Evolutionary conservation across 2,888 invertebrate genomes (phyloP), one percentile per base, ranked within the genome.

Genomic region (Saturnia pavonia): DNA sequence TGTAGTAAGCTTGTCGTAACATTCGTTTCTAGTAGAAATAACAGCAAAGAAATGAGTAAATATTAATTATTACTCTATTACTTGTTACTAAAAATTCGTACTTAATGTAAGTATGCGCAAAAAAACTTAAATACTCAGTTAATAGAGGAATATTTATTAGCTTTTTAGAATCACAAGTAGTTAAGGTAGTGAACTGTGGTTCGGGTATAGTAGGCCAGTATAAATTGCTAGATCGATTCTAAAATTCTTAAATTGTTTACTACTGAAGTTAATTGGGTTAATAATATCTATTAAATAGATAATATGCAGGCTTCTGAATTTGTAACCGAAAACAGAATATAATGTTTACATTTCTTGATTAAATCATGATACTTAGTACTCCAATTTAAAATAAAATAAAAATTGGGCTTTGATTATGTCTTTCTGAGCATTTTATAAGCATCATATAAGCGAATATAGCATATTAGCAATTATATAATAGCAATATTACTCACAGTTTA

Each of bases 201-300:
- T n/a, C n/a, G n/a, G n/a, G n/a, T n/a, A n/a, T n/a, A n/a, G n/a
- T n/a, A n/a, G n/a, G n/a, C n/a, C 88, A 88, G 93, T 92, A 94
- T 91, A 93, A 94, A 94, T 93, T 87, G 89, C 89, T 88, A 91
- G 91, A 92, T 92, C 92, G 92, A 91, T 92, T 85, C 90, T 87
- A 88, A 92, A 93, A 94, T 94, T 92, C 91, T 90, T 91, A 93
- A 92, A 82, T 91, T 88, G 22, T 54, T 54, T 54, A 76, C 80
- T 81, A n/a, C n/a, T n/a, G n/a, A 86, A 87, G 85, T 91, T 91
- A 91, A 92, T 91, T 85, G 86, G 94, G 92, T 92, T 93, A 93
- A 92, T 92, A 92, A 89, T 88, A 89, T 84, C 85, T 86, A 82
- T 82, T 76, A 77, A 75, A 67, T 51, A 40, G 14, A 65, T 40